Conservation (phyloP, 2,888 invertebrate genomes). For the Belgica antarctica region DNA sequence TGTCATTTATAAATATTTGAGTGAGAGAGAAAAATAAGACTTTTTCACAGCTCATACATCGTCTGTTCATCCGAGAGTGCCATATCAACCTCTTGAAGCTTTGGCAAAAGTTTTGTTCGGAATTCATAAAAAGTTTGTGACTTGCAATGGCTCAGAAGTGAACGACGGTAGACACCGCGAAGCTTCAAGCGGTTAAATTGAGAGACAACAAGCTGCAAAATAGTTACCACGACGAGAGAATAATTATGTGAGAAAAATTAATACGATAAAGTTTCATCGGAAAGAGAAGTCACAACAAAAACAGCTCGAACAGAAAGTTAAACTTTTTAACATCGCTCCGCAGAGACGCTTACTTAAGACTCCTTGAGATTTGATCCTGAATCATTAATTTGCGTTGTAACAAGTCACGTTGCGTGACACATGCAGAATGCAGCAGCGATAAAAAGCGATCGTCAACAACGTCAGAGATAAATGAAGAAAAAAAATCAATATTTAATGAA, state of each 20-base stretch:
- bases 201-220: slow-evolving; percentile 3
- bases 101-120: slow-evolving; percentile 29
- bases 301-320: neutral
- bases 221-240: slow-evolving; percentile 13
- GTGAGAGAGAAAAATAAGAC: slow-evolving; percentile 30
- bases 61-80: too few relatives aligned
- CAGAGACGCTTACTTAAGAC: slow-evolving; percentile 18
- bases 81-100: slow-evolving; percentile 30
- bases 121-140: slow-evolving; percentile 29
- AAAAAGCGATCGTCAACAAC: neutral
- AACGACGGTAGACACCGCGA: neutral
- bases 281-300: too few relatives aligned
- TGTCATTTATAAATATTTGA: slow-evolving; percentile 42
- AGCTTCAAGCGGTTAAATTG: neutral
- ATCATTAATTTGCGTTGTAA: slow-evolving; percentile 37
- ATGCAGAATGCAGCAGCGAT: slow-evolving; percentile 28
- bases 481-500: slow-evolving; percentile 11
- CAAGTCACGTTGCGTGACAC: slow-evolving; percentile 21
- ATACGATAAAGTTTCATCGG: slow-evolving; percentile 17
- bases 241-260: slow-evolving; percentile 42
- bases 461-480: slow-evolving; percentile 33
- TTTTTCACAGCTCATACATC: neutral
- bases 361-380: neutral
- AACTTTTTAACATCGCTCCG: neutral
- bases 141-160: neutral